Base-by-base conservation (phyloP, 2,888 invertebrate genomes). In the Drosophila macrothrix region DNA sequence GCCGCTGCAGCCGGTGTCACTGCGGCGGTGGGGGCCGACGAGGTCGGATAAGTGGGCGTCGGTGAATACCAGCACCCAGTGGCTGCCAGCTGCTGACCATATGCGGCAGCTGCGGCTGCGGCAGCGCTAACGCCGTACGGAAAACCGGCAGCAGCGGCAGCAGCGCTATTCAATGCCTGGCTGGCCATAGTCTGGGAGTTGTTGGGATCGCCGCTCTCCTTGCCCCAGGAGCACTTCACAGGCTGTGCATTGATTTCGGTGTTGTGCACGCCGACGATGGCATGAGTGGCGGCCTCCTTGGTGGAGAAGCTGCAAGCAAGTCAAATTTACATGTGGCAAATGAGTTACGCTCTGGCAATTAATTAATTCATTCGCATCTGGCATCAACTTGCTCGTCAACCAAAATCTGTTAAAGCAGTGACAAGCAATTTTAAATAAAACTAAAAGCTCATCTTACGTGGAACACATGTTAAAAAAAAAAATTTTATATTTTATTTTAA, bases 161-260 rank as follows among this genome's bases (percentile, higher is more conserved):
- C 93, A 64, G 93, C 92, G 69, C 92, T 93, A 78, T 92, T 93
- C 76, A 93, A 87, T 46, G 93, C 93, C 89, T 93, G 97, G 92
- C 96, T 96, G 77, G 95, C 94, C 84, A 95, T 93, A 1, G 94
- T 95, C 92, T 97, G 96, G 7, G 97, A 96, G 91, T 97, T 97
- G 93, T 97, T 97, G 1, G 97, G 97, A 92, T 98, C 98, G 4
- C 98, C 97, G 31, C 98, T 98, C 93, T 99, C 99, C 94, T 99
- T 99, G 69, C 99, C 99, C 99, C 99, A 99, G 88, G 99, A 99
- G 94, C 99, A 99, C 93, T 99, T 99, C 63, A 99, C 98, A 0
- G 97, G 96, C 93, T 99, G 98, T 0, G 99, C 99, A 93, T 97
- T 97, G 84, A 99, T 97, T 92, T 99, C 99, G 7, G 98, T 97